Conservation (phyloP, 1,140 invertebrate species). For the Samia ricini region DNA sequence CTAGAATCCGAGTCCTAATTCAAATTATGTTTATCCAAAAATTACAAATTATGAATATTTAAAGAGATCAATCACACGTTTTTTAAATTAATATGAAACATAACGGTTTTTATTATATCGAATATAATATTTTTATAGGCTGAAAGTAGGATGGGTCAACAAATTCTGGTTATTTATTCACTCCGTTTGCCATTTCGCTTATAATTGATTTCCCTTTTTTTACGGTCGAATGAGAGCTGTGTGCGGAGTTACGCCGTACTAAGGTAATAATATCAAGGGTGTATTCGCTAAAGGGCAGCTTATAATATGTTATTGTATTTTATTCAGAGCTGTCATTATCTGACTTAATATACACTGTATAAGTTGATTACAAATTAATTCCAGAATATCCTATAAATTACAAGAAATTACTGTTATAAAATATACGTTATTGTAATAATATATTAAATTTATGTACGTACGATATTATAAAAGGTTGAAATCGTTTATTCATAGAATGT, state of each 20-base stretch:
- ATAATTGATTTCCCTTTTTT: slow-evolving; percentile 70
- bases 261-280: slow-evolving; percentile 7
- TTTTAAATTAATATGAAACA: background rate
- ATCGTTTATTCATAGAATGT: no score
- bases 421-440: no score
- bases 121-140: background rate
- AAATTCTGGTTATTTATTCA: slow-evolving; percentile 21
- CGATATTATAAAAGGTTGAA: no score
- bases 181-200: slow-evolving; percentile 50
- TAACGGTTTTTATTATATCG: background rate
- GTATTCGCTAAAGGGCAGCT: slow-evolving; percentile 23
- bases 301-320: slow-evolving; percentile 22
- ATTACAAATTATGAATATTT: background rate
- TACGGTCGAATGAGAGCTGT: slow-evolving; percentile 49
- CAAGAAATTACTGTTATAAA: no score
- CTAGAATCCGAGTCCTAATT: no score
- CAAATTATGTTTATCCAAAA: background rate
- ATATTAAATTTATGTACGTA: no score
- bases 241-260: slow-evolving; percentile 36
- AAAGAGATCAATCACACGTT: background rate
- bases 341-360: background rate
- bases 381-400: no score
- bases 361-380: no score
- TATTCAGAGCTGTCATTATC: background rate
- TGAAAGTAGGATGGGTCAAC: background rate